A percentile compares a stretch with the other conserved stretches of the same genome.
Evolutionary conservation across 2,888 invertebrate species (phyloP).

Genomic region (Leucophora obtusa): DNA sequence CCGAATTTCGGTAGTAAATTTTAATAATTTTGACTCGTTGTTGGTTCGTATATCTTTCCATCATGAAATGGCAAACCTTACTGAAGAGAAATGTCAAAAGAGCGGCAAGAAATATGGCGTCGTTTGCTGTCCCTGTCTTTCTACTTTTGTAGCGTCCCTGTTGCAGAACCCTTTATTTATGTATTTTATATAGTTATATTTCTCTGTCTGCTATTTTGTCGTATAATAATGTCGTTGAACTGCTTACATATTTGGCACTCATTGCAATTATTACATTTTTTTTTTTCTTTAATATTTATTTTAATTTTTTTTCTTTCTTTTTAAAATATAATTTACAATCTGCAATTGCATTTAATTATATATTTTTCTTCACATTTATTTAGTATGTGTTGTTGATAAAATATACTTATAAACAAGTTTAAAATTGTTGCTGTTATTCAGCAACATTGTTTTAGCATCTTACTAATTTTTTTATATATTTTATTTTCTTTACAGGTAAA

Average conservation of each 20-base stretch:
- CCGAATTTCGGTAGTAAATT: no score
- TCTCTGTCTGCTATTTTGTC: slow-evolving; percentile 11
- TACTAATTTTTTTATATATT: slow-evolving; percentile 34
- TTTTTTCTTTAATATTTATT: slow-evolving; percentile 37
- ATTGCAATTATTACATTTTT: slow-evolving; percentile 45
- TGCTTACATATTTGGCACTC: slow-evolving; percentile 58
- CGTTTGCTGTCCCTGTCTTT: no score
- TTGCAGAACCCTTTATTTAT: no score
- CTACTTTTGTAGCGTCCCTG: no score
- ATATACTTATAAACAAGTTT: slow-evolving; percentile 20
- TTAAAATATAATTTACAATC: slow-evolving; percentile 45
- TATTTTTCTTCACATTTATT: slow-evolving; percentile 6
- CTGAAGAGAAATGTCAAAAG: no score
- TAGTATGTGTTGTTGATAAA: slow-evolving; percentile 1
- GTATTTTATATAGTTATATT: slow-evolving; percentile 24
- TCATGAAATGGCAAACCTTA: no score
- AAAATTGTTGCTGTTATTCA: not conserved
- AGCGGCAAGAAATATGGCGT: no score
- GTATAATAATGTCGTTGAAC: slow-evolving; percentile 61
- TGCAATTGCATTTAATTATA: slow-evolving; percentile 50
- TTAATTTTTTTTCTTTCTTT: slow-evolving; percentile 8
- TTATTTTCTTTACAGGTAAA: slow-evolving; percentile 58
- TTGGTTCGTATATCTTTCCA: no score
- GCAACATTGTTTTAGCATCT: slow-evolving; percentile 9
- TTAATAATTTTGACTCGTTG: no score